These are phyloP conservation scores for Falcunculus frontatus DNA, from an alignment of 2,113 vertebrate species.

Conservation along the genomic window DNA sequence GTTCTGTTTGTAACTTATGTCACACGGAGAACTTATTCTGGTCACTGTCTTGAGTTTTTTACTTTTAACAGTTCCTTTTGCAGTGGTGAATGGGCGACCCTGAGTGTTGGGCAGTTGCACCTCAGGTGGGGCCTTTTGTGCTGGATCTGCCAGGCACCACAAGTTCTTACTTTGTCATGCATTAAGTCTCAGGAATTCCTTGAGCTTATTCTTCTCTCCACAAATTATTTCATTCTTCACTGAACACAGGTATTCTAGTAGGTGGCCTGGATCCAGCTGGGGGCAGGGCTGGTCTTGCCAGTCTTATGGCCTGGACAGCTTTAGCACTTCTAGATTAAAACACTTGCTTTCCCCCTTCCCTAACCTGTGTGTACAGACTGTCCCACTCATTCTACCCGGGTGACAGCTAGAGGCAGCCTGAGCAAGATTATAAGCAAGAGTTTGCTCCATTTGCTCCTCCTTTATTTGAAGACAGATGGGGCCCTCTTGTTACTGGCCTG, in stretches of 20 bases:
- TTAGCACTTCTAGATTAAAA: not conserved
- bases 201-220: not conserved
- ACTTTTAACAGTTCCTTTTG: not conserved
- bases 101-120: not conserved
- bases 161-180: not conserved
- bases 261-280: not conserved
- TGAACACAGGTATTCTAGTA: not conserved
- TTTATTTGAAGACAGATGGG: not conserved
- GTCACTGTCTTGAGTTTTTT: not conserved
- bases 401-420: not conserved
- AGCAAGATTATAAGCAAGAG: not conserved
- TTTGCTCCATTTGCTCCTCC: not conserved
- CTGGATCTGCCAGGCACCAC: not conserved
- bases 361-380: not conserved
- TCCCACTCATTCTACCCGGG: not conserved
- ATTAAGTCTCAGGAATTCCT: not conserved
- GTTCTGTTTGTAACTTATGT: not conserved
- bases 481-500: not conserved
- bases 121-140: not conserved
- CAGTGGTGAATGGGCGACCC: rapidly evolving
- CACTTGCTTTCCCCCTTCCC: not conserved
- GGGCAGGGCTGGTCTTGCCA: not conserved
- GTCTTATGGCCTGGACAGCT: not conserved
- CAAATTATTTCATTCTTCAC: not conserved
- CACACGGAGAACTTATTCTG: not conserved